Conservation (phyloP, 2,113 vertebrate species). For the Lepus americanus region DNA sequence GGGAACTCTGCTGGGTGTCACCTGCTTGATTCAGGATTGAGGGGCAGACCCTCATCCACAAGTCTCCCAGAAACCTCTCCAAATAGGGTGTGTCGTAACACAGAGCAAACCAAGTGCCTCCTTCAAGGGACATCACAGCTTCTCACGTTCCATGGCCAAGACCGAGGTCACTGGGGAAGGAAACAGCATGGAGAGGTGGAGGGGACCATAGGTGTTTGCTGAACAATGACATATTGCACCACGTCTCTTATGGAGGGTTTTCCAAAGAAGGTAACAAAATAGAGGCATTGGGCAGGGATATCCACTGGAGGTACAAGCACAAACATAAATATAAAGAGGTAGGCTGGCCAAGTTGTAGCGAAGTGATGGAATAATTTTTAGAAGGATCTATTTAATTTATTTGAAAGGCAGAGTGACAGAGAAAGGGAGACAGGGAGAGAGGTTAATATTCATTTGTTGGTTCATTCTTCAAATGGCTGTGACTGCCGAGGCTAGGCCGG, state of each 20-base stretch:
- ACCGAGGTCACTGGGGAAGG: too few relatives aligned
- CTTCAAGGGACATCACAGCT: fast-evolving
- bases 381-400: not conserved
- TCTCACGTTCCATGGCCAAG: not conserved
- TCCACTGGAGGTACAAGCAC: not conserved
- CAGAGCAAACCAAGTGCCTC: not conserved
- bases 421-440: too few relatives aligned
- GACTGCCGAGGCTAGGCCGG: too few relatives aligned
- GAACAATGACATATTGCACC: not conserved
- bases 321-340: not conserved
- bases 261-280: not conserved
- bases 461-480: too few relatives aligned
- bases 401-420: not conserved
- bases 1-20: not conserved
- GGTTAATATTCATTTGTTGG: too few relatives aligned
- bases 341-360: not conserved
- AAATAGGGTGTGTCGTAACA: too few relatives aligned
- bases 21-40: not conserved
- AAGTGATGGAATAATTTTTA: not conserved
- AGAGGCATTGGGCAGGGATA: not conserved
- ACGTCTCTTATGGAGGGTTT: not conserved
- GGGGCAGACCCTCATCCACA: not conserved
- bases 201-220: not conserved
- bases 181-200: not conserved
- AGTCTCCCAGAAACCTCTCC: not conserved